Evolutionary conservation across 2,797 vertebrate genomes (phyloP).

Genomic region (Phrynocephalus vlangalii): DNA sequence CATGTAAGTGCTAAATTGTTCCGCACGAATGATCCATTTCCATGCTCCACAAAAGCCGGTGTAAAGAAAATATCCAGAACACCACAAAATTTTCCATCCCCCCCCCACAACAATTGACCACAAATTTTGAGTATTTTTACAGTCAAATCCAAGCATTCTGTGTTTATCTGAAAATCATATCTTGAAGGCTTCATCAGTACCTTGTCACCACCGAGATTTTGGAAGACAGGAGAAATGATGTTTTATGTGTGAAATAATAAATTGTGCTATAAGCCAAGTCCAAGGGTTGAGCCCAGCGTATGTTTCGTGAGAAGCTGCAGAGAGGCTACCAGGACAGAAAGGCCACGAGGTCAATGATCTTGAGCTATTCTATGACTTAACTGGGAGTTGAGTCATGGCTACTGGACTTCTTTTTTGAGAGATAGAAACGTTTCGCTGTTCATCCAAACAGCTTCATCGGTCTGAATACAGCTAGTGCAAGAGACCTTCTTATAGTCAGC

Average conservation of each 20-base stretch:
- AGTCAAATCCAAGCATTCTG: background rate
- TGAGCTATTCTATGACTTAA: background rate
- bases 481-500: too few species aligned
- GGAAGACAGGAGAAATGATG: conserved; percentile 1
- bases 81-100: background rate
- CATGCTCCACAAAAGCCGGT: too few species aligned
- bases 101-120: background rate
- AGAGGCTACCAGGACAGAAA: background rate
- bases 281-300: background rate
- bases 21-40: background rate
- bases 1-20: background rate
- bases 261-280: background rate
- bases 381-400: too few species aligned
- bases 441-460: too few species aligned
- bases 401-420: too few species aligned
- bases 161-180: background rate
- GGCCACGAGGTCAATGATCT: background rate
- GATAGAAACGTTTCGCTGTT: too few species aligned
- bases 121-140: background rate
- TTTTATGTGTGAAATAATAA: background rate
- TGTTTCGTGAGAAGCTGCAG: too few species aligned
- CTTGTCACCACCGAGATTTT: background rate
- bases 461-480: too few species aligned
- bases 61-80: background rate
- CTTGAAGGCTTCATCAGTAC: background rate